Base-by-base conservation (phyloP, 1,140 invertebrate genomes). In the Calliphora vicina region DNA sequence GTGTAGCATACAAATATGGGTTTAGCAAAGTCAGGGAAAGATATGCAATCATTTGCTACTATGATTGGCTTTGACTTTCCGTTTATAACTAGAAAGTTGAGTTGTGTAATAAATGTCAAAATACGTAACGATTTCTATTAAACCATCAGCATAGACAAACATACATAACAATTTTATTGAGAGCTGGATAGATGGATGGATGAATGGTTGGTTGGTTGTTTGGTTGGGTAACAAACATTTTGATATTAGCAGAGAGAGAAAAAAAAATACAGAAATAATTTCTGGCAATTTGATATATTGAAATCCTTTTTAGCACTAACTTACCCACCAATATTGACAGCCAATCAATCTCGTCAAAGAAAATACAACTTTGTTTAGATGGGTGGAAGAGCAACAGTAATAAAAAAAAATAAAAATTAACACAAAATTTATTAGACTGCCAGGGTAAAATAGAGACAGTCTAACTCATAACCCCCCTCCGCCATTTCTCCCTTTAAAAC, bases 71-170 rank as follows among this genome's bases (percentile, higher is more conserved):
- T 67, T 67, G 6, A n/a, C 50, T 57, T 17, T 57, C 50, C 15
- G 3, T 25, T 25, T 67, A 67, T 23, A n/a, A 67, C n/a, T 67
- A 23, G n/a, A 67, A n/a, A 67, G 61, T 23, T 67, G n/a, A 25
- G n/a, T 67, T 9, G 61, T 67, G 61, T 67, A 67, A 67, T 67
- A 67, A 67, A 67, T 67, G 61, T 67, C 61, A 23, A 67, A 67
- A 67, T n/a, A 67, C 23, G 61, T 67, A 25, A 23, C n/a, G n/a
- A 67, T 23, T 67, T 67, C 61, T 67, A 67, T 25, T 67, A 67
- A 20, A 23, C 23, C n/a, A 67, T 5, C 61, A 23, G n/a, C 61
- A 67, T 10, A 50, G 45, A 50, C 45, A 50, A 67, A 67, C n/a
- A 67, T 20, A 8, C 61, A 67, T 17, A 50, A 17, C 12, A n/a